Base-by-base conservation (phyloP, 1,140 invertebrate genomes). In the Zaprionus ornatus region DNA sequence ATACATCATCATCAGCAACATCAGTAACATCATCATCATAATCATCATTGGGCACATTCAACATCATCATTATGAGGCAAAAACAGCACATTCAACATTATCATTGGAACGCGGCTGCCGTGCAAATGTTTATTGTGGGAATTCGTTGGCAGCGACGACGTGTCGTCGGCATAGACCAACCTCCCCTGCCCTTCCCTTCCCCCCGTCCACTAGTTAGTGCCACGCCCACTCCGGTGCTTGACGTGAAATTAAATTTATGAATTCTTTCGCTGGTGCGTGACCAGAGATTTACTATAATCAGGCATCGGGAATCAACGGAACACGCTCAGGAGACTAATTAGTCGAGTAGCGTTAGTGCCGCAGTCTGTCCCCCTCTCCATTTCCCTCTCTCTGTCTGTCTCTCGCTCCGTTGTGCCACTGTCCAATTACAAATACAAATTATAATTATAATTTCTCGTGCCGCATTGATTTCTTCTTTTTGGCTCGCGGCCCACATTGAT, bases 221-320 rank as follows among this genome's bases (percentile, higher is more conserved):
- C 40, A 45, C 40, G 40, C 40, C 40, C 40, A 45, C 40, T 45
- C 6, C n/a, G n/a, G 27, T 19, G 73, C 73, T 70, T 75, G 67
- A 69, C 67, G 74, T 70, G 79, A 88, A 88, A 88, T 88, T 90
- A 90, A 90, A 90, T 90, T 90, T 90, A 90, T 90, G 85, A 90
- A 90, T 90, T 90, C 81, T 90, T 90, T 90, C 79, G 79, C 78
- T 90, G 83, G 85, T 90, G 85, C 85, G 85, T 90, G 85, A 90
- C 85, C 85, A 88, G 79, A 90, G 85, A 90, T 90, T 90, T 90
- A 90, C 85, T 90, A 90, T 84, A 87, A 87, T 88, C 84, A 87
- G 85, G 77, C 83, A 88, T 84, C 85, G 85, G 74, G 84, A 90
- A 84, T 90, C 85, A 80, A 80, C 74, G 21, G 81, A 90, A 85